phyloP scores from a whole-genome alignment of 2,888 invertebrate genomes.

The Machimus atricapillus region DNA sequence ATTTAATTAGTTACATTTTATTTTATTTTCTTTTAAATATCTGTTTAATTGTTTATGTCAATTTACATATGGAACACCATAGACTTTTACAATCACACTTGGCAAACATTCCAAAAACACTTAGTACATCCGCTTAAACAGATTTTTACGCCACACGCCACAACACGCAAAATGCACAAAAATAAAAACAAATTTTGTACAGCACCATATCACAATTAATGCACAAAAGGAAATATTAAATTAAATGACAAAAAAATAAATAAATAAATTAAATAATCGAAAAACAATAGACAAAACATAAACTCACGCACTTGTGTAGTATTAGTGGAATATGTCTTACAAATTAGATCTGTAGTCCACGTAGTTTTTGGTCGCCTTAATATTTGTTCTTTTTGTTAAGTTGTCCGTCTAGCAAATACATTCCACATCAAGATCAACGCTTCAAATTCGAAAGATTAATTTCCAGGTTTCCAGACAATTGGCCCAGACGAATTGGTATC shows the following conservation, averaged over 20 bases:
- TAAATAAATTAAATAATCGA: not conserved
- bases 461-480: not conserved
- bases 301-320: not conserved
- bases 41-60: constrained; percentile 40
- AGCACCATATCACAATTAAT: not conserved
- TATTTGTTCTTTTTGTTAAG: not conserved
- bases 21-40: constrained; percentile 37
- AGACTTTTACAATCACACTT: not conserved
- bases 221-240: not conserved
- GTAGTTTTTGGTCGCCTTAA: not conserved
- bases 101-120: not conserved
- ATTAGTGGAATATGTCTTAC: not conserved
- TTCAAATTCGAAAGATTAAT: not conserved
- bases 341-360: not conserved
- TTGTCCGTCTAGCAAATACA: constrained; percentile 3
- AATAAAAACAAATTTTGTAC: not conserved
- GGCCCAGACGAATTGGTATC: not conserved
- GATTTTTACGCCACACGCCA: not conserved
- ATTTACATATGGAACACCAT: not conserved
- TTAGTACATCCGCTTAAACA: constrained; percentile 4
- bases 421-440: not conserved
- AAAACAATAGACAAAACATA: not conserved
- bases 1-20: constrained; percentile 40
- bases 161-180: constrained; percentile 16
- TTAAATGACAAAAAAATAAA: too few relatives aligned